phyloP scores from a whole-genome alignment of 2,797 vertebrate species.

The Phoebastria nigripes region DNA sequence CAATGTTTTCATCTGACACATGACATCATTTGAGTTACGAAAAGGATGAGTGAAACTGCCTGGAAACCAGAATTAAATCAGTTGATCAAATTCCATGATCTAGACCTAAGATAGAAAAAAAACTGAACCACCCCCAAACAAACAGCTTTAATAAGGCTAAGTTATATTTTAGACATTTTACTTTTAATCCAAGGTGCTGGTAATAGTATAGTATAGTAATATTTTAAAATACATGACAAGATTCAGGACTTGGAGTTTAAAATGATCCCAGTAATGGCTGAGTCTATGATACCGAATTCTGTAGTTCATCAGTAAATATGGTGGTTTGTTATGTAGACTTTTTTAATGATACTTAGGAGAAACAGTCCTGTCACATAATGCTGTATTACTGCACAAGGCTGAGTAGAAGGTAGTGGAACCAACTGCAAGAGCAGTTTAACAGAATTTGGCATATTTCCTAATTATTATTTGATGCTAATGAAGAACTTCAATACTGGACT shows the following conservation, averaged over 20 bases:
- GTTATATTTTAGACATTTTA: neutral
- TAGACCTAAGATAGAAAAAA: neutral
- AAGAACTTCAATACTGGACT: neutral
- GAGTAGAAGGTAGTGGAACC: neutral
- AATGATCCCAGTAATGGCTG: neutral
- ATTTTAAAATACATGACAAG: neutral
- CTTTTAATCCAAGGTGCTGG: neutral
- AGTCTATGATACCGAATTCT: neutral
- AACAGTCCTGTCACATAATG: neutral
- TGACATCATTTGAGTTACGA: neutral
- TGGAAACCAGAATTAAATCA: neutral
- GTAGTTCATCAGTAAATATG: neutral
- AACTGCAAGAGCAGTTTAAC: neutral
- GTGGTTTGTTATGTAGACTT: neutral
- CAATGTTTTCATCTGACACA: neutral
- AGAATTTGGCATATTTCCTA: neutral
- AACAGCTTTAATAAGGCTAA: neutral
- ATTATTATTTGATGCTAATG: neutral
- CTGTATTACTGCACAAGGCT: neutral
- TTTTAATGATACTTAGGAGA: neutral
- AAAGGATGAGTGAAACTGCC: neutral
- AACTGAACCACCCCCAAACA: neutral
- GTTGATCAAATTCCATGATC: neutral
- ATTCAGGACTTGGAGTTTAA: neutral
- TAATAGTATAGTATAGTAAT: neutral